These are phyloP conservation scores for Ataeniobius toweri DNA, from an alignment of 2,797 vertebrate species.

Conservation along the genomic window DNA sequence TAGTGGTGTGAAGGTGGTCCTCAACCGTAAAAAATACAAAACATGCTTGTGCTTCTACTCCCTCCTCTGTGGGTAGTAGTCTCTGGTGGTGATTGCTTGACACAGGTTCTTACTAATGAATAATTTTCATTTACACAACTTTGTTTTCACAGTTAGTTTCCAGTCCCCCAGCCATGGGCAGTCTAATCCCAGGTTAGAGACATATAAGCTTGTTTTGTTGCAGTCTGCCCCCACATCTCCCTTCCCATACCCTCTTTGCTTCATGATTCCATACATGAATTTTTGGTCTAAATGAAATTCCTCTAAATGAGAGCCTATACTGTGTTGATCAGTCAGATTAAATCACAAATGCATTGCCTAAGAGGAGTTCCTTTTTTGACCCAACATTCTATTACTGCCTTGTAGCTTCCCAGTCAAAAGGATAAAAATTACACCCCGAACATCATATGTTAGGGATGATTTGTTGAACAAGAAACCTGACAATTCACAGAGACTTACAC, in stretches of 20 bases:
- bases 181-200: constrained; percentile 79
- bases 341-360: constrained; percentile 83
- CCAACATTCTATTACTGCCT: constrained; percentile 86
- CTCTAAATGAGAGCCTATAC: constrained; percentile 87
- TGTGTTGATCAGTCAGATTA: constrained; percentile 87
- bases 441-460: constrained; percentile 98
- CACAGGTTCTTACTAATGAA: constrained; percentile 85
- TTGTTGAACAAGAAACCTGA: constrained; percentile 94
- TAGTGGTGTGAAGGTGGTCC: too few species aligned
- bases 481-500: constrained; percentile 93
- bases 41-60: neutral
- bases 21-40: too few species aligned
- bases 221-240: constrained; percentile 93
- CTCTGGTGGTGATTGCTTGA: constrained; percentile 83
- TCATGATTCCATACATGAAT: constrained; percentile 87
- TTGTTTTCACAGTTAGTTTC: constrained; percentile 94
- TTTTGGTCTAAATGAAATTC: constrained; percentile 97
- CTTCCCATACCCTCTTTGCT: constrained; percentile 80
- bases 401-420: constrained; percentile 89
- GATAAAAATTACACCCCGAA: constrained; percentile 97
- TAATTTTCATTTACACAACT: constrained; percentile 99
- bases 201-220: constrained; percentile 82
- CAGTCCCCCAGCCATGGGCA: constrained; percentile 74
- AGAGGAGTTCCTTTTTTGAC: constrained; percentile 83
- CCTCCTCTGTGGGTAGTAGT: constrained; percentile 47